Evolutionary conservation across 2,113 vertebrate species (phyloP).

Genomic region (Dasyurus viverrinus): DNA sequence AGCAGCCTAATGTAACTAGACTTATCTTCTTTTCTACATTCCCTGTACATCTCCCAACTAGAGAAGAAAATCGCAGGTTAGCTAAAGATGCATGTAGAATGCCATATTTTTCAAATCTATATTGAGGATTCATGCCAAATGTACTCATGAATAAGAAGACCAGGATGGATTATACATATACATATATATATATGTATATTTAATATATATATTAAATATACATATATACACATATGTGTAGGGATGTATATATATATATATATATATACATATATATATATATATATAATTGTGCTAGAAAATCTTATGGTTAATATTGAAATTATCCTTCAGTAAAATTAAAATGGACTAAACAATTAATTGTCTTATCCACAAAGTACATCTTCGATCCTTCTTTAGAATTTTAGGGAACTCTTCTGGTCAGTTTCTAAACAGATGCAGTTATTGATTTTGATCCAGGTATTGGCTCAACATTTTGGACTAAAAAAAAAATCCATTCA

Average conservation of each 20-base stretch:
- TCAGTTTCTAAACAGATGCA: conserved; percentile 46
- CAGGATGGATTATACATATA: neutral
- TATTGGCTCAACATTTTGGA: conserved; percentile 44
- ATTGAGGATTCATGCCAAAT: neutral
- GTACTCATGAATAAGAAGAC: neutral
- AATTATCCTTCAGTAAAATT: neutral
- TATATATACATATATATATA: neutral
- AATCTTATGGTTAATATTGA: neutral
- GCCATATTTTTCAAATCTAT: neutral
- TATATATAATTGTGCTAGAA: neutral
- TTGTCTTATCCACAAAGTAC: neutral
- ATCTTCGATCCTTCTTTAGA: neutral
- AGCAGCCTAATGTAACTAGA: neutral
- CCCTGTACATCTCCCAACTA: neutral
- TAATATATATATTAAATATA: too few relatives aligned
- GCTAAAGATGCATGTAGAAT: neutral
- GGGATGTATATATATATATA: too few relatives aligned
- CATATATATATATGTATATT: neutral
- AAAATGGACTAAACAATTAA: neutral
- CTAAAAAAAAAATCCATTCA: conserved; percentile 57
- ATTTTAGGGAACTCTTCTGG: neutral
- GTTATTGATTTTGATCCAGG: conserved; percentile 55
- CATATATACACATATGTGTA: too few relatives aligned
- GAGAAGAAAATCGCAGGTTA: neutral
- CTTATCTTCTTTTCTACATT: neutral